These are phyloP conservation scores for Mythimna impura DNA, from an alignment of 2,888 invertebrate genomes.

Conservation along the genomic window DNA sequence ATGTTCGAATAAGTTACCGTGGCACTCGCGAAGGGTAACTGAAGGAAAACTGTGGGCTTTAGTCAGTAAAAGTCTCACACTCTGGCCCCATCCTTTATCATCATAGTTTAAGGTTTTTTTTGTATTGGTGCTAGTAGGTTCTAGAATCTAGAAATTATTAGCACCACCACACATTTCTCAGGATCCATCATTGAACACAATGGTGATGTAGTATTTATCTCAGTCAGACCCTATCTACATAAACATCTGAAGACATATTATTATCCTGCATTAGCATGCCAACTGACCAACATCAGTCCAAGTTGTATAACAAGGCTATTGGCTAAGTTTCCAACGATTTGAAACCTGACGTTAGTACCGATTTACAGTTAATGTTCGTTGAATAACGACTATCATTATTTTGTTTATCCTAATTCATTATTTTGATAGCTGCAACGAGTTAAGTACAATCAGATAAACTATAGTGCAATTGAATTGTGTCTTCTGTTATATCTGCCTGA, in stretches of 20 bases:
- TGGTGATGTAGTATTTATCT: constrained; percentile 28
- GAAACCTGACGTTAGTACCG: constrained; percentile 22
- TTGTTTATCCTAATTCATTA: constrained; percentile 15
- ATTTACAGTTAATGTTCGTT: constrained; percentile 30
- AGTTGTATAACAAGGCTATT: constrained; percentile 27
- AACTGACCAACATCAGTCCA: constrained; percentile 31
- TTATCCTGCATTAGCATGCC: constrained; percentile 34
- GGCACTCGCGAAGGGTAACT: no score
- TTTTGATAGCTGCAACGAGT: constrained; percentile 22
- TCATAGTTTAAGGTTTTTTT: no score
- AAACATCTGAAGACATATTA: constrained; percentile 41
- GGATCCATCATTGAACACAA: constrained; percentile 30
- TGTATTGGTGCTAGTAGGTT: no score
- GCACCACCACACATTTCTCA: constrained; percentile 20
- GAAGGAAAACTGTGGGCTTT: no score
- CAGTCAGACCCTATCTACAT: constrained; percentile 24
- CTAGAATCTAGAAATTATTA: not conserved
- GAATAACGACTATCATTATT: constrained; percentile 26
- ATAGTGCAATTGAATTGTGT: not conserved
- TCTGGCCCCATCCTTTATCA: no score
- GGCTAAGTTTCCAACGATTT: constrained; percentile 8
- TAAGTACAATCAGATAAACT: constrained; percentile 14
- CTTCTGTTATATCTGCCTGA: not conserved
- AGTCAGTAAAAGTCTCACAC: no score
- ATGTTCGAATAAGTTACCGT: no score